A percentile compares a stretch with the other conserved stretches of the same genome.
These are phyloP conservation scores for Brachyptera risi DNA, from an alignment of 2,888 invertebrate genomes.

Conservation along the genomic window DNA sequence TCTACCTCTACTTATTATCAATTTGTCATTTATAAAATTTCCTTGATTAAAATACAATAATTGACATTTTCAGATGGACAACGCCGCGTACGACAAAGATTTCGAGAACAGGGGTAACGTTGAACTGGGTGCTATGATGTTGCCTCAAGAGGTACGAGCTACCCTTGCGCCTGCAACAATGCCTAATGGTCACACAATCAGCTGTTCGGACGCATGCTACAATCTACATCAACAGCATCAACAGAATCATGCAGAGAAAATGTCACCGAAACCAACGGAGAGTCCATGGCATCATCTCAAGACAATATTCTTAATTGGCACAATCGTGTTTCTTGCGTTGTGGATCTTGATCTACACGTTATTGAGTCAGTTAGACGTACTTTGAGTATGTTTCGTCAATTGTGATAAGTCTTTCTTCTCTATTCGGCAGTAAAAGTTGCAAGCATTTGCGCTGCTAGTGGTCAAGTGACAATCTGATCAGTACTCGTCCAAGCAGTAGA, in stretches of 20 bases:
- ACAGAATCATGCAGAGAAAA: not conserved
- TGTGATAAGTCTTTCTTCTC: too few relatives aligned
- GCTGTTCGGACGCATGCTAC: slow-evolving; percentile 28
- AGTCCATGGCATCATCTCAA: slow-evolving; percentile 53
- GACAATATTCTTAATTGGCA: slow-evolving; percentile 47
- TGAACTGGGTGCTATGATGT: slow-evolving; percentile 28
- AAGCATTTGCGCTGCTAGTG: too few relatives aligned
- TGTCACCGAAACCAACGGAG: slow-evolving; percentile 38
- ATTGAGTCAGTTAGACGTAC: slow-evolving; percentile 39
- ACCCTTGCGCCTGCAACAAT: too few relatives aligned
- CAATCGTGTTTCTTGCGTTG: slow-evolving; percentile 46
- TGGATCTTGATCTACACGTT: slow-evolving; percentile 48
- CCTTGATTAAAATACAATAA: too few relatives aligned
- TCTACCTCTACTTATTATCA: too few relatives aligned
- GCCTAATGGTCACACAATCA: slow-evolving; percentile 31
- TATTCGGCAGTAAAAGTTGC: too few relatives aligned
- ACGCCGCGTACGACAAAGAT: slow-evolving; percentile 40
- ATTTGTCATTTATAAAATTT: too few relatives aligned
- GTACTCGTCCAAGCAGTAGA: too few relatives aligned
- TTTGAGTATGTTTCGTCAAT: too few relatives aligned
- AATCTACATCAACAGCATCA: slow-evolving; percentile 27
- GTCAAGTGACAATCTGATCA: too few relatives aligned
- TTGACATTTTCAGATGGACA: slow-evolving; percentile 51
- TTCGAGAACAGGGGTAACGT: not conserved
- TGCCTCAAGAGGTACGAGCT: too few relatives aligned